These are phyloP conservation scores for Leptogaster cylindrica DNA, from an alignment of 2,888 invertebrate genomes.

Conservation along the genomic window DNA sequence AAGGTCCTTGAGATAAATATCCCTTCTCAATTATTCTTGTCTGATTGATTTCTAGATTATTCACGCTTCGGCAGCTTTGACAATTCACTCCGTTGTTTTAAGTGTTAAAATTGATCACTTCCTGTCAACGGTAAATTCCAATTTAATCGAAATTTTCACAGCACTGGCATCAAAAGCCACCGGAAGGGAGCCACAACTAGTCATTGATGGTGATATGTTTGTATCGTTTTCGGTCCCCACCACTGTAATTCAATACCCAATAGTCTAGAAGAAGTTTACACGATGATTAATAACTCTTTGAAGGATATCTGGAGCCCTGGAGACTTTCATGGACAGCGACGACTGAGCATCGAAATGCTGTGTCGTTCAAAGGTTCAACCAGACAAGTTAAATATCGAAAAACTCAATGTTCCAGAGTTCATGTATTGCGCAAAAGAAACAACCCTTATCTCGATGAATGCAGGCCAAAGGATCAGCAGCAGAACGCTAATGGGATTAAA, in stretches of 20 bases:
- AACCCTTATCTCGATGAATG: not conserved
- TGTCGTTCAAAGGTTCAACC: too few relatives aligned
- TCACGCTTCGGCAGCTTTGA: not conserved
- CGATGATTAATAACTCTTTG: conserved; percentile 10
- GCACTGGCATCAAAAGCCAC: too few relatives aligned
- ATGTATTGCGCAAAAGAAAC: too few relatives aligned
- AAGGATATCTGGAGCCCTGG: not conserved
- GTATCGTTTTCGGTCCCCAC: not conserved
- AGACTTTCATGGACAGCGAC: too few relatives aligned
- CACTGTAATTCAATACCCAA: not conserved
- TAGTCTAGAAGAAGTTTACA: not conserved
- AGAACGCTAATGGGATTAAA: conserved; percentile 15
- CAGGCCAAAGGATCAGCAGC: too few relatives aligned
- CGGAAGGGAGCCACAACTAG: too few relatives aligned
- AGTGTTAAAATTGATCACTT: conserved; percentile 11
- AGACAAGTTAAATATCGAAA: too few relatives aligned
- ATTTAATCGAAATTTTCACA: not conserved
- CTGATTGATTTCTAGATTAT: conserved; percentile 2
- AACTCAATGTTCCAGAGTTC: too few relatives aligned
- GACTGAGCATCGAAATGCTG: too few relatives aligned
- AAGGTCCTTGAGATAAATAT: too few relatives aligned
- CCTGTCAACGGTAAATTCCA: not conserved
- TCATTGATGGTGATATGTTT: too few relatives aligned
- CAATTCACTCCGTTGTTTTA: not conserved
- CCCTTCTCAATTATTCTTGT: not conserved